Base-by-base conservation (phyloP, 2,888 invertebrate species). In the Pegoplata infirma region DNA sequence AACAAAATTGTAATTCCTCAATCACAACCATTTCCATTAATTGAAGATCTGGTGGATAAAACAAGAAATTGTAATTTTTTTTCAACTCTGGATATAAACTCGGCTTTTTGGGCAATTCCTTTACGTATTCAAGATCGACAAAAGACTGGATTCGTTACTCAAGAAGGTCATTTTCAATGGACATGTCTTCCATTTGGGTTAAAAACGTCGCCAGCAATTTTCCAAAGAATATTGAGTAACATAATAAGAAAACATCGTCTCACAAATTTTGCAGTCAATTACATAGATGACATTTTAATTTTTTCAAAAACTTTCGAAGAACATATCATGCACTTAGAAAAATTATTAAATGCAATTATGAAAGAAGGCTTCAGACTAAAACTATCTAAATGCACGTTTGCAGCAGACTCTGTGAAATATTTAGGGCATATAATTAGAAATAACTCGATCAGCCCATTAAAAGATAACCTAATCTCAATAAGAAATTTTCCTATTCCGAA, bases 41-140 rank as follows among this genome's bases (percentile, higher is more conserved):
- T 76, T 51, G 73, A 74, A 64, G 80, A 77, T 53, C 56, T 80
- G 10, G 47, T 76, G 28, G 46, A 47, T 28, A 79, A 79, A 64
- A 78, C 75, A 6, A 80, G 71, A 79, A 80, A 78, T 51, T 66
- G 66, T 53, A 58, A 74, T n/a, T n/a, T n/a, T n/a, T n/a, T n/a
- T n/a, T n/a, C n/a, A n/a, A n/a, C n/a, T n/a, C n/a, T n/a, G n/a
- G 72, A 78, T 44, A 81, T 81, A 78, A 77, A 76, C 44, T 82
- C 79, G 16, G 81, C 81, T 56, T 81, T 81, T 75, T 80, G 69
- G 75, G 61, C 61, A 21, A 63, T 73, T 58, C 68, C 75, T 56
- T 66, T 79, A 28, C n/a, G 63, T 21, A 59, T 76, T 23, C 58
- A 81, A 73, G 76, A 81, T 75, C 75, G 72, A 51, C 23, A 47